Conservation (phyloP, 2,888 invertebrate species). For the Galeopsomyia nigrocyanea region DNA sequence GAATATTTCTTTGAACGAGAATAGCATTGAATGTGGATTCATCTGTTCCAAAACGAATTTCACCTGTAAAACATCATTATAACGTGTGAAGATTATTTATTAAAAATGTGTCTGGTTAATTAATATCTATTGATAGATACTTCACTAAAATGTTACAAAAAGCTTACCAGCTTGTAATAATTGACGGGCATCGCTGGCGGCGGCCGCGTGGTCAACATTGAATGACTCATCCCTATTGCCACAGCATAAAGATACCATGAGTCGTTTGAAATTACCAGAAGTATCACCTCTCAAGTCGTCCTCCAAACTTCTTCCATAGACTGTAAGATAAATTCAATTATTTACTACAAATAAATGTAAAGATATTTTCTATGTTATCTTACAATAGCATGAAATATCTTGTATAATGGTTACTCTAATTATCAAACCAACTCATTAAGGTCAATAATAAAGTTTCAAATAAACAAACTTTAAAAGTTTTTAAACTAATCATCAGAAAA, state of each 20-base stretch:
- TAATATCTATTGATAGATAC: neutral
- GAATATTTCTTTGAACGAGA: constrained; percentile 82
- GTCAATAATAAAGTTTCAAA: constrained; percentile 2
- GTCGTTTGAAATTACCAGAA: constrained; percentile 90
- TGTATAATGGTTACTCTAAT: too few relatives aligned
- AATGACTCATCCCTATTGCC: constrained; percentile 87
- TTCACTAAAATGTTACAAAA: constrained; percentile 21
- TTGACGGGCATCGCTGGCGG: constrained; percentile 86
- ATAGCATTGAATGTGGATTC: constrained; percentile 89
- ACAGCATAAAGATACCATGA: constrained; percentile 88
- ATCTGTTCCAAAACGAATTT: constrained; percentile 81
- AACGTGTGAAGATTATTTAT: too few relatives aligned
- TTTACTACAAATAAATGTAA: neutral
- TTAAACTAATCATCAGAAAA: neutral
- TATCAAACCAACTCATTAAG: constrained; percentile 3
- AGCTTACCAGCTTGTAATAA: constrained; percentile 80
- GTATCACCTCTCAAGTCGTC: constrained; percentile 89
- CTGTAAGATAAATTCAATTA: constrained; percentile 70
- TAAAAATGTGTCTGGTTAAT: too few relatives aligned
- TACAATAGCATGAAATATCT: too few relatives aligned
- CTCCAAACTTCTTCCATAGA: constrained; percentile 84
- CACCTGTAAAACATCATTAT: constrained; percentile 66
- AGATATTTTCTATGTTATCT: constrained; percentile 22
- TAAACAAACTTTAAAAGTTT: neutral
- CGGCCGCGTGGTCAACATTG: constrained; percentile 78